Evolutionary conservation across 2,888 invertebrate species (phyloP), one percentile per base, ranked within the genome.

Genomic region (Pheosia tremula): DNA sequence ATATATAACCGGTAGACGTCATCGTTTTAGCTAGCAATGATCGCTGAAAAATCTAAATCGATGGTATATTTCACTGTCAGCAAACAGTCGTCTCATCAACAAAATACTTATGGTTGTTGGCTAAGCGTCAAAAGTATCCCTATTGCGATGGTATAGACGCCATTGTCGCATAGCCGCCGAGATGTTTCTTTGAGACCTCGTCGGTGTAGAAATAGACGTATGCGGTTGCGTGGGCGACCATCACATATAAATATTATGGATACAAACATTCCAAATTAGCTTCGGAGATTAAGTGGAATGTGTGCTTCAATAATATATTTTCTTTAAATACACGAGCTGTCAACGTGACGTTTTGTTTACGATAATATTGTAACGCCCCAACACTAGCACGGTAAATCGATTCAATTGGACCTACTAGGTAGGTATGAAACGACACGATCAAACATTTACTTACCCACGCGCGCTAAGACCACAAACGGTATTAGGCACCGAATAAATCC

Each of bases 171-270:
- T 55, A 24, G 2, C 24, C 54, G 55, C 61, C 57, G 60, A 64
- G 62, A 54, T 50, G 56, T 58, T 59, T 58, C 57, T 71, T 68
- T 50, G 59, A 64, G 73, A 71, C 69, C 68, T 56, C 65, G 57
- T n/a, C 58, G 57, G 47, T 74, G 77, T 80, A 73, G 81, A 88
- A 89, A 89, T 89, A 90, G 81, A 82, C 79, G 78, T 58, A 62
- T 65, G 74, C 74, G 71, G 76, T 83, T 82, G 85, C 87, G 91
- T 89, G 85, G 91, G 91, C 79, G 85, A 79, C 65, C 72, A 69
- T 70, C 74, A 75, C 82, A 83, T 85, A 84, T 84, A 84, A 87
- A 88, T 87, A 87, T 88, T 87, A 82, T 85, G 82, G 78, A 83
- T 83, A 79, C 77, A 84, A 87, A 88, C 85, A 85, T 83, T 82